phyloP scores from a whole-genome alignment of 2,113 vertebrate species.

The Nettapus auritus region DNA sequence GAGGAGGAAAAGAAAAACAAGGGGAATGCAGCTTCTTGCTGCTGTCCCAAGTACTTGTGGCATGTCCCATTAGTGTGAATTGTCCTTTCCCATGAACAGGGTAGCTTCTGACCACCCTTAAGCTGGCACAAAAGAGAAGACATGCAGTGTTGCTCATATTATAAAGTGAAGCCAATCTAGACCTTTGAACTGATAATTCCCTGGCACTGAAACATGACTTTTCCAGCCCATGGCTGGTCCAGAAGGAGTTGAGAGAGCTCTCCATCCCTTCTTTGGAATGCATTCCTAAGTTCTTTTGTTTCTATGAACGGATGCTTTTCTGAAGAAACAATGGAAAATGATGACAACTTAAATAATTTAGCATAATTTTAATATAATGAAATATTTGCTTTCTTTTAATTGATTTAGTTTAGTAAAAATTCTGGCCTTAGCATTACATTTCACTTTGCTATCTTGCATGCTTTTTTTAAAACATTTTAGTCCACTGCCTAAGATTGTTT shows the following conservation, averaged over 20 bases:
- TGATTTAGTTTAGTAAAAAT: not conserved
- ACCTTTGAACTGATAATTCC: not conserved
- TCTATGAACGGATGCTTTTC: not conserved
- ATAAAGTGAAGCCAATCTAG: not conserved
- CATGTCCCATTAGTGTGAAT: no score
- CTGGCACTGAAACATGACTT: not conserved
- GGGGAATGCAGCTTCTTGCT: not conserved
- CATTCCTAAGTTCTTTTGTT: not conserved
- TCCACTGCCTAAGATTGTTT: not conserved
- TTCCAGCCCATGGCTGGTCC: not conserved
- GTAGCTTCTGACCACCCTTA: not conserved
- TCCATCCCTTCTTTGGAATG: not conserved
- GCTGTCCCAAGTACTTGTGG: not conserved
- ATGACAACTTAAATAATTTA: not conserved
- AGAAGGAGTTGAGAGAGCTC: not conserved
- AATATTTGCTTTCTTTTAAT: not conserved
- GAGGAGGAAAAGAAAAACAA: not conserved
- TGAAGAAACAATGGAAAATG: not conserved
- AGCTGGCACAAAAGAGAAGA: not conserved
- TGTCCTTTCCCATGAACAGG: not conserved
- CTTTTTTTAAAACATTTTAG: not conserved
- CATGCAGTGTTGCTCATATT: rapidly evolving
- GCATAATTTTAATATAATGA: not conserved
- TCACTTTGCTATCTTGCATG: not conserved
- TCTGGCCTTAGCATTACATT: not conserved